Evolutionary conservation across 2,113 vertebrate genomes (phyloP).

Genomic region (Nicator chloris): DNA sequence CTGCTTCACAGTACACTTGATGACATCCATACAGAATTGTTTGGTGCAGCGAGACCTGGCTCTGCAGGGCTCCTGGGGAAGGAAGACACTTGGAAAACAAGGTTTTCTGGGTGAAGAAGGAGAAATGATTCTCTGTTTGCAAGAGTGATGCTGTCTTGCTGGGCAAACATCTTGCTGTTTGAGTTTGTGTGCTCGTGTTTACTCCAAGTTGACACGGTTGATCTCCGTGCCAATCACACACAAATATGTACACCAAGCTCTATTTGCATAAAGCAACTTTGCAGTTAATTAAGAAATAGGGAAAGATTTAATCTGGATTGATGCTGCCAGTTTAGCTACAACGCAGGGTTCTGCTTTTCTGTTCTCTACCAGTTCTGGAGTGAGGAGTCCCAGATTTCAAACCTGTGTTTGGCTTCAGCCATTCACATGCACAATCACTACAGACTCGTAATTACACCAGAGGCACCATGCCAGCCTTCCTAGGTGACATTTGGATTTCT

Average conservation of each 20-base stretch:
- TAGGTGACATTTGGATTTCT: neutral
- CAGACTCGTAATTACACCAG: neutral
- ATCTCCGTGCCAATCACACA: slow-evolving; percentile 33
- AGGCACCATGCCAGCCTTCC: neutral
- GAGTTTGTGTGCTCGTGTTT: neutral
- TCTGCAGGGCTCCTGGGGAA: neutral
- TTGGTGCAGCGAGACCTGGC: neutral
- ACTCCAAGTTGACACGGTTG: slow-evolving; percentile 24
- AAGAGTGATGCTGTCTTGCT: slow-evolving; percentile 7
- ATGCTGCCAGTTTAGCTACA: neutral
- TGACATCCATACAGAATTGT: neutral
- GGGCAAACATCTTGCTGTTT: slow-evolving; percentile 46
- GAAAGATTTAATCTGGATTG: slow-evolving; percentile 11
- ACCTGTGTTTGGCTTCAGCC: neutral
- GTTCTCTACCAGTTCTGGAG: neutral
- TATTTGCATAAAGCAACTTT: slow-evolving; percentile 2
- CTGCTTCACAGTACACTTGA: neutral
- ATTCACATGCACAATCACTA: neutral
- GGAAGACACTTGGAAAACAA: neutral
- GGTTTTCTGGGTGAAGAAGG: neutral
- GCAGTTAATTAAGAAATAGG: slow-evolving; percentile 15
- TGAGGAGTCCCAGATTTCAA: neutral
- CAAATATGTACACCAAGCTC: neutral
- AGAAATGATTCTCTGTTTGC: slow-evolving; percentile 40
- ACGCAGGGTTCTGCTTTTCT: neutral